A percentile compares a stretch with the other conserved stretches of the same genome.
Conservation (phyloP, 2,888 invertebrate species). For the Caenorhabditis imperialis region DNA sequence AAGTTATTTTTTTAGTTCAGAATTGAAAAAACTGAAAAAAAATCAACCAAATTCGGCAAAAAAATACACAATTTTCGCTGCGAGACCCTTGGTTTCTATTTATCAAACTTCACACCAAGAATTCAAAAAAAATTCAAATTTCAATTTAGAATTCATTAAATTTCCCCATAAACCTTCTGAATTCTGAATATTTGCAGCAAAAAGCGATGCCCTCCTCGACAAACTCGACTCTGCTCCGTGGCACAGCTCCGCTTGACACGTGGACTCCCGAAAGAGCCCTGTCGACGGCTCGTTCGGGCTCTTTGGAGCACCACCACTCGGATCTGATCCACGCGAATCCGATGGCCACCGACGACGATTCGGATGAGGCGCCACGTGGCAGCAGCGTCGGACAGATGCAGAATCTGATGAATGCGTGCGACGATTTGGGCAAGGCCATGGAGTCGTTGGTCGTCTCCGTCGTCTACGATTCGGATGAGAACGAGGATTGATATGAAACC, state of each 20-base stretch:
- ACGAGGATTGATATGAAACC: conserved; percentile 34
- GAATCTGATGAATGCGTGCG: conserved; percentile 79
- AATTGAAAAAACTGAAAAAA: too few species aligned
- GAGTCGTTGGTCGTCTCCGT: conserved; percentile 91
- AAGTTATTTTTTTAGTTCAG: too few species aligned
- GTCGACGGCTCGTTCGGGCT: conserved; percentile 1
- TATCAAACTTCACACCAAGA: too few species aligned
- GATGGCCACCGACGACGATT: conserved; percentile 21
- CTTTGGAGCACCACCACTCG: background rate
- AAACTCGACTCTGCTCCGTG: background rate
- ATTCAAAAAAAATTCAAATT: too few species aligned
- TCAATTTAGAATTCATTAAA: too few species aligned
- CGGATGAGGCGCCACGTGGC: conserved; percentile 68
- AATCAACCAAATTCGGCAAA: too few species aligned
- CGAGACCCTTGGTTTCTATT: too few species aligned
- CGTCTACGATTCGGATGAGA: conserved; percentile 84
- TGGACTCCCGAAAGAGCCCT: background rate
- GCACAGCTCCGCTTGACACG: background rate
- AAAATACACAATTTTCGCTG: too few species aligned
- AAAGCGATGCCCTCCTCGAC: background rate
- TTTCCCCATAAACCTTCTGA: too few species aligned
- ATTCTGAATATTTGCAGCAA: too few species aligned
- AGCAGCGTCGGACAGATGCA: conserved; percentile 79
- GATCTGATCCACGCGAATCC: conserved; percentile 11
- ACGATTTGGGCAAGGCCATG: conserved; percentile 87